A percentile compares a stretch with the other conserved stretches of the same genome.
phyloP scores from a whole-genome alignment of 2,888 invertebrate species.

The Asteroscopus sphinx region DNA sequence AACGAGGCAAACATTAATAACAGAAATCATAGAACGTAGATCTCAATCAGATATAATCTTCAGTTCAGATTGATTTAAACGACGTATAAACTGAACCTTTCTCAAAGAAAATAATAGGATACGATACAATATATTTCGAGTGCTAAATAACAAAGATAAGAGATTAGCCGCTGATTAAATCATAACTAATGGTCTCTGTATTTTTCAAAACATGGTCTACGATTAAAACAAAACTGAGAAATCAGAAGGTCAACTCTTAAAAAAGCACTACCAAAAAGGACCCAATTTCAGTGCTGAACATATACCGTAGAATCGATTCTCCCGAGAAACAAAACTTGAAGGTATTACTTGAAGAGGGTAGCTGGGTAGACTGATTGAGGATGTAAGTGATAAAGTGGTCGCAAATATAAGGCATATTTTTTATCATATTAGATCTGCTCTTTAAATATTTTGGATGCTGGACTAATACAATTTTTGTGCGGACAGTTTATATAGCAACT shows the following conservation, averaged over 20 bases:
- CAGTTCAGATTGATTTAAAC: constrained; percentile 40
- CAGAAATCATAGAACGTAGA: not conserved
- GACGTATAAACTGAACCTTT: constrained; percentile 15
- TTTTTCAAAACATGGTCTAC: constrained; percentile 50
- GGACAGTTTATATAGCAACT: no score
- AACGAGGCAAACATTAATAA: no score
- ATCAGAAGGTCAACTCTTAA: constrained; percentile 2
- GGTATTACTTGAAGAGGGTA: no score
- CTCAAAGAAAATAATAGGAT: constrained; percentile 18
- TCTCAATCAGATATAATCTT: constrained; percentile 23
- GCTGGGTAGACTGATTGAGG: no score
- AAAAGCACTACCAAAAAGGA: not conserved
- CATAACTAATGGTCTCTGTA: constrained; percentile 49
- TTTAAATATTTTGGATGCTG: no score
- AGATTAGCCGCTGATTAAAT: constrained; percentile 38
- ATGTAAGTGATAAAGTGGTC: no score
- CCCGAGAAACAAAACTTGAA: no score
- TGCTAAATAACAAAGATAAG: constrained; percentile 30
- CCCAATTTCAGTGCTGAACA: not conserved
- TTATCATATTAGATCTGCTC: no score
- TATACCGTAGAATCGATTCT: no score
- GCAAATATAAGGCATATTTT: no score
- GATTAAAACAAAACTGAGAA: not conserved
- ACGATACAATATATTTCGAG: constrained; percentile 18
- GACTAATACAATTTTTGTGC: no score